Evolutionary conservation across 1,140 invertebrate species (phyloP).

Genomic region (Spodoptera litura): DNA sequence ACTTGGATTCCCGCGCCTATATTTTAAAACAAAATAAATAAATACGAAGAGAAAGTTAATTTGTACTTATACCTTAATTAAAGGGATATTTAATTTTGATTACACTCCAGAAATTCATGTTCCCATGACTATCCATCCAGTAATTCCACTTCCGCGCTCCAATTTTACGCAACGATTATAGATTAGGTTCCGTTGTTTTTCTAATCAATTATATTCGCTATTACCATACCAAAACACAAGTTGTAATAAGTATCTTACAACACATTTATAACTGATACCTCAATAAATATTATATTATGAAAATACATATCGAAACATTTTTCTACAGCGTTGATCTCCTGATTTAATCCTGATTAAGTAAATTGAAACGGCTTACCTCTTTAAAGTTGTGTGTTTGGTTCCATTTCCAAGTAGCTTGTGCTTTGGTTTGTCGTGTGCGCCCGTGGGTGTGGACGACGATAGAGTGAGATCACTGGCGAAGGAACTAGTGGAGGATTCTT

Average conservation of each 20-base stretch:
- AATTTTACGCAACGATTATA: conserved; percentile 29
- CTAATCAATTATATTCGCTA: conserved; percentile 33
- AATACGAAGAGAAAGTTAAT: background rate
- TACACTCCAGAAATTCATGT: conserved; percentile 9
- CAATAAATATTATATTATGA: background rate
- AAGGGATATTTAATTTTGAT: conserved; percentile 13
- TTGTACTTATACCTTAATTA: background rate
- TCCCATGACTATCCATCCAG: conserved; percentile 38
- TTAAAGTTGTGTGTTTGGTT: conserved; percentile 87
- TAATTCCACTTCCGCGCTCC: conserved; percentile 24
- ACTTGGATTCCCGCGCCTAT: no score
- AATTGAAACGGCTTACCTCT: conserved; percentile 84
- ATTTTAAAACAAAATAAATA: background rate
- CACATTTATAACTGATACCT: no score
- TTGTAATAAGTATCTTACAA: no score
- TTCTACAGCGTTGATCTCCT: no score
- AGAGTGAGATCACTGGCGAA: conserved; percentile 87
- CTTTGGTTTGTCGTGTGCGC: conserved; percentile 86
- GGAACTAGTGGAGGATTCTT: conserved; percentile 87
- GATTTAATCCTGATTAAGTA: background rate
- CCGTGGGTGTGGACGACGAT: conserved; percentile 87
- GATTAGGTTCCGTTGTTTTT: conserved; percentile 6
- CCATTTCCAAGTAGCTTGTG: conserved; percentile 87
- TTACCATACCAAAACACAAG: background rate
- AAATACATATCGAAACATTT: no score